These are phyloP conservation scores for Mesorhabditis spiculigera DNA, from an alignment of 2,888 invertebrate genomes.

Conservation along the genomic window DNA sequence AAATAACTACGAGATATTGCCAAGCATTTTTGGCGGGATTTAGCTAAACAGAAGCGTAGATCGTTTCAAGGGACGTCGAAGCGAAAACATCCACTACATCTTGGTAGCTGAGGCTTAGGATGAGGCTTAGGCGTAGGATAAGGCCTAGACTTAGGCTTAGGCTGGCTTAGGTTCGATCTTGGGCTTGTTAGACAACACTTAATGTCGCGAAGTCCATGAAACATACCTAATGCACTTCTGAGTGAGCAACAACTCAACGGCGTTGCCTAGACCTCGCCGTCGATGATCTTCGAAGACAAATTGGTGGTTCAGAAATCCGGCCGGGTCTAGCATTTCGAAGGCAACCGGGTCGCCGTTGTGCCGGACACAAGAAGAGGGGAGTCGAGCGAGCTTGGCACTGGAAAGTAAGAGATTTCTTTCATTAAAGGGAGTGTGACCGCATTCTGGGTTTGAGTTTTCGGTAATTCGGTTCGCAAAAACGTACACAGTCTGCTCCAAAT, in stretches of 20 bases:
- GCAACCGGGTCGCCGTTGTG: slow-evolving; percentile 30
- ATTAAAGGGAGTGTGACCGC: slow-evolving; percentile 5
- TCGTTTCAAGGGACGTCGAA: no score
- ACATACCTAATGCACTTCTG: slow-evolving; percentile 26
- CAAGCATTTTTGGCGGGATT: no score
- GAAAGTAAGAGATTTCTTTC: slow-evolving; percentile 10
- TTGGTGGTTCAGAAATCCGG: slow-evolving; percentile 37
- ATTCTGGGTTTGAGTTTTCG: slow-evolving; percentile 8
- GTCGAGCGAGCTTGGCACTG: slow-evolving; percentile 30
- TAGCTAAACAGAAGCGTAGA: no score
- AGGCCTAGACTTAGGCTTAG: no score
- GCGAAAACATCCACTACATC: no score
- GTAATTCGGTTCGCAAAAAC: slow-evolving; percentile 3
- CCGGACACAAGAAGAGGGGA: slow-evolving; percentile 31
- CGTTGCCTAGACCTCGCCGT: slow-evolving; percentile 32
- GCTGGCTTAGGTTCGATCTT: no score
- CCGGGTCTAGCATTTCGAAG: slow-evolving; percentile 39
- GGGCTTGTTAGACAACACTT: no score
- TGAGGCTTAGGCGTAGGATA: no score
- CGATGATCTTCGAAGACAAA: slow-evolving; percentile 34
- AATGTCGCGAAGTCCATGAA: no score
- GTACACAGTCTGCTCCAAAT: slow-evolving; percentile 37
- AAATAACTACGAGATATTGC: neutral
- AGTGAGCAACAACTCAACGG: slow-evolving; percentile 28
- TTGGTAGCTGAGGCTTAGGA: no score